phyloP scores from a whole-genome alignment of 2,888 invertebrate genomes.

The Steromphala cineraria region DNA sequence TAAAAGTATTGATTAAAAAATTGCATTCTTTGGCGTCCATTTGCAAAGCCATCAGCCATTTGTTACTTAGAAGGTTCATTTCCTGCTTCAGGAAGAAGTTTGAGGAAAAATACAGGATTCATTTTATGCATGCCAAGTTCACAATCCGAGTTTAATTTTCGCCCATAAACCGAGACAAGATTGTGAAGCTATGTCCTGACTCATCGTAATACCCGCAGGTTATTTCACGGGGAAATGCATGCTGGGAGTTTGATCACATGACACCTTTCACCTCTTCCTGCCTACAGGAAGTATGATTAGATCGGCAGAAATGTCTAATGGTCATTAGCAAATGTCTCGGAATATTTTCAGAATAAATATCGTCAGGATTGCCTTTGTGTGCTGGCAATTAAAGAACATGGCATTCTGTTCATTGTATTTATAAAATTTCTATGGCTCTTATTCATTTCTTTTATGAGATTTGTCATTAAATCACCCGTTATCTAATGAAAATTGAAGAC shows the following conservation, averaged over 20 bases:
- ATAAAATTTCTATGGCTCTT: no score
- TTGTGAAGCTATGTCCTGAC: not conserved
- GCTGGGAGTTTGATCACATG: not conserved
- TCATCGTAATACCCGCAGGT: not conserved
- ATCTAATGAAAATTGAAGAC: no score
- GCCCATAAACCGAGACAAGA: not conserved
- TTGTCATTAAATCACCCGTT: no score
- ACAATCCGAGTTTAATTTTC: not conserved
- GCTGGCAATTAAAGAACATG: no score
- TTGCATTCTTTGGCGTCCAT: not conserved
- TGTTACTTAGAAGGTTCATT: not conserved
- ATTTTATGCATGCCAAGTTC: not conserved
- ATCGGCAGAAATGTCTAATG: not conserved
- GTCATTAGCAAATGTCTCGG: not conserved
- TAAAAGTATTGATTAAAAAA: no score
- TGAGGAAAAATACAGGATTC: not conserved
- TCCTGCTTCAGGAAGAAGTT: not conserved
- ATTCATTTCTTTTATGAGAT: no score
- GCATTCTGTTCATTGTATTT: no score
- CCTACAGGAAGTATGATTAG: not conserved
- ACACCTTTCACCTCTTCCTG: conserved; percentile 5
- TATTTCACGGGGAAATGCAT: not conserved
- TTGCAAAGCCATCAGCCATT: not conserved
- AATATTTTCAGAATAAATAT: not conserved
- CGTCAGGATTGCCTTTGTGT: not conserved